Evolutionary conservation across 2,113 vertebrate species (phyloP).

Genomic region (Pluvialis apricaria): DNA sequence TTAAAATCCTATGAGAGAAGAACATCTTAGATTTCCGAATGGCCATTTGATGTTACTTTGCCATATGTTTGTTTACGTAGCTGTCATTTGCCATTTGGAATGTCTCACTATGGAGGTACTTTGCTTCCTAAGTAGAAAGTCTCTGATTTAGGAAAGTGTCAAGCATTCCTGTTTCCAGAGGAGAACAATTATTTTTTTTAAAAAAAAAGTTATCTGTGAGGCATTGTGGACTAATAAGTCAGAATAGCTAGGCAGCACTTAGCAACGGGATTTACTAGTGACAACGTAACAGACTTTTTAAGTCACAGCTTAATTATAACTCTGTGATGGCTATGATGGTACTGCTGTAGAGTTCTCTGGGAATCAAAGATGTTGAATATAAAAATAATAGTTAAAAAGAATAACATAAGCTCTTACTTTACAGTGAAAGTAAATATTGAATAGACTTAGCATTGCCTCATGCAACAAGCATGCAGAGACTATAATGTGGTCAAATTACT

Average conservation of each 20-base stretch:
- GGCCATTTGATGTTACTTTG: slow-evolving; percentile 25
- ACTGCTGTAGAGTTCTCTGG: not conserved
- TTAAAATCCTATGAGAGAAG: not conserved
- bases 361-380: not conserved
- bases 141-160: not conserved
- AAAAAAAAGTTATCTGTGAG: not conserved
- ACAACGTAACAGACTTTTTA: not conserved
- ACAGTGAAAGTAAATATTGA: not conserved
- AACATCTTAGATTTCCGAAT: not conserved
- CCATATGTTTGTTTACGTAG: slow-evolving; percentile 12
- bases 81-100: slow-evolving; percentile 23
- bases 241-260: not conserved
- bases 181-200: not conserved
- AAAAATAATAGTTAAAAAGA: not conserved
- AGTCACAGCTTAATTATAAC: not conserved
- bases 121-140: not conserved
- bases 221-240: not conserved
- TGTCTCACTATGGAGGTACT: not conserved
- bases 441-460: not conserved
- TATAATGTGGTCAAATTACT: not conserved
- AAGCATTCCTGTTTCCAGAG: not conserved
- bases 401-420: not conserved
- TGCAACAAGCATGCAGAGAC: not conserved
- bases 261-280: not conserved
- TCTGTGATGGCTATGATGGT: not conserved